Base-by-base conservation (phyloP, 1,140 invertebrate genomes). In the Aradophagus sp. region DNA sequence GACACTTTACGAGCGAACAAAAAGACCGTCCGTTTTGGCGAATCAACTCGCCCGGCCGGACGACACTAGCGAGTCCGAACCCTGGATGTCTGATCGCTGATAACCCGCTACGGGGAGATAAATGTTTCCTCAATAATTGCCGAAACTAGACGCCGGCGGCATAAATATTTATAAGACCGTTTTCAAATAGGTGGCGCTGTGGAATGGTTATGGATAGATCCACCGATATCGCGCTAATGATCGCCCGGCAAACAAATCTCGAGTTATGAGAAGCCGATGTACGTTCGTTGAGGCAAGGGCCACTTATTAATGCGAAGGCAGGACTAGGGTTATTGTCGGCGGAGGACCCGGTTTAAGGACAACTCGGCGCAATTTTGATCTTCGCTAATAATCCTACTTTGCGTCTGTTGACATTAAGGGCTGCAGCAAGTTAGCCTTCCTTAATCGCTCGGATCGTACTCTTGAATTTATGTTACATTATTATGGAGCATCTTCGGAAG, bases 261-360 rank as follows among this genome's bases (percentile, higher is more conserved):
- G 47, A 56, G 48, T 55, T 50, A 16, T 34, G 35, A 20, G 53
- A 29, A n/a, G 11, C 26, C 41, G 17, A 26, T 42, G 14, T 44
- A 38, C 39, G 35, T n/a, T 5, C 13, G 14, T 12, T 67, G 63
- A 67, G 70, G 29, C 53, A 27, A 10, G 50, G 61, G 42, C 66
- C 53, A 68, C 61, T 75, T 71, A 78, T 78, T 78, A 76, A 78
- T 78, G 76, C 76, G 61, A 56, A 67, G 73, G 65, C 74, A 78
- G 76, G 74, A 48, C 48, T 68, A 39, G 29, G 19, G 14, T 65
- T 67, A 65, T 72, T 50, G 65, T 65, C 45, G 42, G 41, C 20
- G 44, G 56, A 74, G 69, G 69, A 65, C 70, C 61, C 17, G 32
- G 74, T 62, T 76, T 76, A 76, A 53, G 45, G 26, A 53, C 55